Base-by-base conservation (phyloP, 2,888 invertebrate species). In the Amblyteles armatorius region DNA sequence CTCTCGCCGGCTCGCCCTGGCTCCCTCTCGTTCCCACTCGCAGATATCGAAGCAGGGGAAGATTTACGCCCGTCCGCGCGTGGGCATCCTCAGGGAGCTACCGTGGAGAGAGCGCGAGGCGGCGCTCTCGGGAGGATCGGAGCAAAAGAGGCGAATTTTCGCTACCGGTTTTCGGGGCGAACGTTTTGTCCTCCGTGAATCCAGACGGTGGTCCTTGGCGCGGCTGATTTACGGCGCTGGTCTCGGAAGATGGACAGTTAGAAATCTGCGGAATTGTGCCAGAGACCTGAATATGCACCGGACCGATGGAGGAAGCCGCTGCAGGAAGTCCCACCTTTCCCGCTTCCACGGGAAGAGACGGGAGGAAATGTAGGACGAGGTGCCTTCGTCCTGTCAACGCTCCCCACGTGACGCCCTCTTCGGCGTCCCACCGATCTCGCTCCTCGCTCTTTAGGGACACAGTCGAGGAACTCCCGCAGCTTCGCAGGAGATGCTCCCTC, bases 321-420 rank as follows among this genome's bases (percentile, higher is more conserved):
- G 84, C 50, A 79, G 82, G 84, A 76, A 11, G 82, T 79, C 63
- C 26, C 19, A 36, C 40, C 52, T 74, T 79, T 57, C 71, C 76
- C 57, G 71, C 72, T 85, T 82, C 79, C 79, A 7, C 74, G 71
- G 44, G 7, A n/a, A 19, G 48, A 36, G 13, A 4, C 71, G 57
- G 52, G 19, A 74, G 57, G 68, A 67, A 80, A 60, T 29, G 63
- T 63, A 63, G 63, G 63, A 63, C 33, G 63, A 33, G 72, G 68
- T 5, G 44, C 33, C 40, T 60, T 67, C 57, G 33, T 60, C 57
- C 82, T 85, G 85, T 85, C 85, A 82, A 76, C 85, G 82, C 82
- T 82, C 85, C 57, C 85, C 63, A 60, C 85, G 57, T 85, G 85
- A 85, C 69, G 79, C 85, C 82, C 68, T 69, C 33, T 29, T 19